Percentiles rank a stretch among this genome's conserved stretches.
Conservation (phyloP, 2,888 invertebrate genomes). For the Keiferia lycopersicella region DNA sequence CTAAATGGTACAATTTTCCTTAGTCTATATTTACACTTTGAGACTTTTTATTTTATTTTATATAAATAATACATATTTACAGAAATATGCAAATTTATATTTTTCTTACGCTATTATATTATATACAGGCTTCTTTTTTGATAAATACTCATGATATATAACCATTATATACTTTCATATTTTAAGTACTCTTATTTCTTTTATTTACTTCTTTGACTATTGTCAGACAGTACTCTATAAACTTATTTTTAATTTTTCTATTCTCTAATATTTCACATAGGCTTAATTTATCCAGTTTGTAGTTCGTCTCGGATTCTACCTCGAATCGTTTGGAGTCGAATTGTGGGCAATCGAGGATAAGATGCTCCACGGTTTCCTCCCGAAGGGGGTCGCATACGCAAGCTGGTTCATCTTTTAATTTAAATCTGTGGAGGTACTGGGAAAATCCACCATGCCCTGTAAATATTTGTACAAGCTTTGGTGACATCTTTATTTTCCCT, state of each 20-base stretch:
- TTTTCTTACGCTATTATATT: background rate
- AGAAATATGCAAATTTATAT: background rate
- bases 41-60: background rate
- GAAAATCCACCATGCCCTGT: constrained; percentile 14
- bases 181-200: background rate
- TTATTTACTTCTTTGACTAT: background rate
- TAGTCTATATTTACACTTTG: background rate
- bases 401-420: background rate
- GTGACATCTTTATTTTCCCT: background rate
- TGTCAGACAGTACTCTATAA: background rate
- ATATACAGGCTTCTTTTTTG: background rate
- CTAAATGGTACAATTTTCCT: too few species aligned
- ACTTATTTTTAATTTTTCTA: background rate
- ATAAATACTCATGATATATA: too few species aligned
- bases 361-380: constrained; percentile 9
- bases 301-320: background rate
- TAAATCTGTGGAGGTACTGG: constrained; percentile 14
- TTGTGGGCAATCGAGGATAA: constrained; percentile 3
- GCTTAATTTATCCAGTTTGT: background rate
- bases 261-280: background rate
- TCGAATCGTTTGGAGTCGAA: background rate
- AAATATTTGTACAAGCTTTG: background rate
- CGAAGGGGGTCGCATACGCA: constrained; percentile 3
- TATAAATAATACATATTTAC: background rate
- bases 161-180: background rate